Percentiles rank a stretch among this genome's conserved stretches.
Evolutionary conservation across 2,888 invertebrate species (phyloP).

Genomic region (Drosophila parthenogenetica): DNA sequence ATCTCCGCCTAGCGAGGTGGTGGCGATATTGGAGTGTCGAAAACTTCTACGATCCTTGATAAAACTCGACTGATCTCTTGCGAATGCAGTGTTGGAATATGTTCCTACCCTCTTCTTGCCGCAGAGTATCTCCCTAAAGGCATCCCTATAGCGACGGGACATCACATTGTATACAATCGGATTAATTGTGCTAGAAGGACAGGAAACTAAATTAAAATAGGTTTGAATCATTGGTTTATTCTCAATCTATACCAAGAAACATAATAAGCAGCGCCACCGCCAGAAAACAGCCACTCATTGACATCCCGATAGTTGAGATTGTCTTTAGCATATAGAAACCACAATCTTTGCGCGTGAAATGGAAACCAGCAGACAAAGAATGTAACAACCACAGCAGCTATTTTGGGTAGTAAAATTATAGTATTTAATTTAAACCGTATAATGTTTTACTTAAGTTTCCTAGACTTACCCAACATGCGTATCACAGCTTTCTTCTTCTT

Average conservation of each 20-base stretch:
- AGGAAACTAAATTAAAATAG: too few species aligned
- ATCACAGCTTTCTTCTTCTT: conserved; percentile 91
- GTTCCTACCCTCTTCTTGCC: conserved; percentile 86
- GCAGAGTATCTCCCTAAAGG: conserved; percentile 91
- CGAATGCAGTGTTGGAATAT: conserved; percentile 86
- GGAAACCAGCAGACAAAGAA: conserved; percentile 99
- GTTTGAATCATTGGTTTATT: not conserved
- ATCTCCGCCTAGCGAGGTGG: conserved; percentile 61
- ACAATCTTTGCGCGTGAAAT: conserved; percentile 95
- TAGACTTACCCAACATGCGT: conserved; percentile 90
- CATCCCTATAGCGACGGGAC: conserved; percentile 91
- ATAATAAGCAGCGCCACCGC: conserved; percentile 93
- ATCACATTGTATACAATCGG: conserved; percentile 95
- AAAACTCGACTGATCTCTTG: conserved; percentile 87
- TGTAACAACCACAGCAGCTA: conserved; percentile 96
- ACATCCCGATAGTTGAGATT: conserved; percentile 88
- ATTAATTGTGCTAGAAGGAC: conserved; percentile 90
- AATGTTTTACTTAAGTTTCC: not conserved
- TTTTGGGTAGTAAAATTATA: not conserved
- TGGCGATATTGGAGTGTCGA: conserved; percentile 86
- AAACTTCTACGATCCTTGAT: conserved; percentile 87
- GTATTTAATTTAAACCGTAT: not conserved
- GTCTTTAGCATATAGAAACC: conserved; percentile 90
- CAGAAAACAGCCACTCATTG: conserved; percentile 92
- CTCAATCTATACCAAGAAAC: conserved; percentile 86